Base-by-base conservation (phyloP, 1,140 invertebrate genomes). In the Lepidurus couesii region DNA sequence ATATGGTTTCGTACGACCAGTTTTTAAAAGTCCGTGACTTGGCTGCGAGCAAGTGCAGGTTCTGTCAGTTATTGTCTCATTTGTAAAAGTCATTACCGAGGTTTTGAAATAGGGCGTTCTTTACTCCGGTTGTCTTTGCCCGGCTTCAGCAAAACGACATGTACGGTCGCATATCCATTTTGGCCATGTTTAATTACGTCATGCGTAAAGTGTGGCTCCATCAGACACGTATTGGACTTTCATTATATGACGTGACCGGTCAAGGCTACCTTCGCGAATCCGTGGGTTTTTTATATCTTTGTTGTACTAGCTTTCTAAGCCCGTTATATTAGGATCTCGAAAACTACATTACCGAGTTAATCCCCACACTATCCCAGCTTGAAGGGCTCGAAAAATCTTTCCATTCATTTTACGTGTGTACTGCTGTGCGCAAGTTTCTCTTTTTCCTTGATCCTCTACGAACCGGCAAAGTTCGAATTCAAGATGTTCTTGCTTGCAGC, bases 391-490 rank as follows among this genome's bases (percentile, higher is more conserved):
- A 97, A 84, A 93, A 94, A 76, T 95, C 95, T 0, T 98, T 98
- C 85, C 94, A 96, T 82, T 95, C 92, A 11, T 98, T 99, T 87
- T 99, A 98, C 84, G 92, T 97, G 1, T 98, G 96, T 84, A 97
- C 96, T 10, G 95, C 95, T 24, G 95, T 96, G 0, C 89, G 96
- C 80, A 98, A 97, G 83, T 98, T 98, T 84, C 90, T 98, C 81
- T 98, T 98, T 85, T 98, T 98, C 83, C 85, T 98, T 1, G 96
- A 98, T 86, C 93, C 93, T 0, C 84, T 96, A 74, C 88, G 92
- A 82, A 95, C 93, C 0, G 94, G 95, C 2, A 89, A 92, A 83
- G 92, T 99, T 73, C 89, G 93, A 82, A 98, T 99, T 81, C 88
- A 93, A 78, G 95, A 98, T 84, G 93, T 98, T 81, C 85, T 98